These are phyloP conservation scores for Syngnathoides biaculeatus DNA, from an alignment of 2,113 vertebrate genomes.

Conservation along the genomic window DNA sequence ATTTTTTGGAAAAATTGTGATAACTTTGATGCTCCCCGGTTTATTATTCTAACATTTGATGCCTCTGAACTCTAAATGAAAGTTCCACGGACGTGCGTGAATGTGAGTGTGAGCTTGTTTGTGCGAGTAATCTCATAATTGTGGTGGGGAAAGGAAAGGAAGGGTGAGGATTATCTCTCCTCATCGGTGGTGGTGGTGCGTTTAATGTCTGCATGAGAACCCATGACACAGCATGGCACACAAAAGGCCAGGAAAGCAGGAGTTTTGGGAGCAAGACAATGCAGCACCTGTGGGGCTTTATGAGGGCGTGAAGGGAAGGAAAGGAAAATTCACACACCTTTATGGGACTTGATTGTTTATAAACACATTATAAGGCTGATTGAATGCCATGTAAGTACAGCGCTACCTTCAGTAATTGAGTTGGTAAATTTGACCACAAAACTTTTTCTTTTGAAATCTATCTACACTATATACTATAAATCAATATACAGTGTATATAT, in stretches of 20 bases:
- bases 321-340: conserved; percentile 25
- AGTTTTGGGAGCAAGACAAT: conserved; percentile 30
- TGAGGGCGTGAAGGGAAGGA: conserved; percentile 25
- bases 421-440: neutral
- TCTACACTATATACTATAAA: too few species aligned
- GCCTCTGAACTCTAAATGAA: conserved; percentile 26
- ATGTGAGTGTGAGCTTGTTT: conserved; percentile 43
- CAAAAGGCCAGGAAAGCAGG: conserved; percentile 45
- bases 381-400: conserved; percentile 1
- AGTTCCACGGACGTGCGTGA: neutral
- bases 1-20: conserved; percentile 45
- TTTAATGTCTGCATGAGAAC: conserved; percentile 52
- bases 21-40: conserved; percentile 39
- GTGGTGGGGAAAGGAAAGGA: conserved; percentile 56
- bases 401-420: neutral
- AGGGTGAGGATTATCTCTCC: conserved; percentile 58
- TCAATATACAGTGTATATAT: too few species aligned
- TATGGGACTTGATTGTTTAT: neutral
- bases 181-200: conserved; percentile 23
- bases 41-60: conserved; percentile 52
- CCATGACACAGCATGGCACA: conserved; percentile 44
- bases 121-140: conserved; percentile 63
- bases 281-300: conserved; percentile 39
- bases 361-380: neutral
- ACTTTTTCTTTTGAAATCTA: neutral